These are phyloP conservation scores for Drosophila pachea DNA, from an alignment of 1,140 invertebrate species.

Conservation along the genomic window DNA sequence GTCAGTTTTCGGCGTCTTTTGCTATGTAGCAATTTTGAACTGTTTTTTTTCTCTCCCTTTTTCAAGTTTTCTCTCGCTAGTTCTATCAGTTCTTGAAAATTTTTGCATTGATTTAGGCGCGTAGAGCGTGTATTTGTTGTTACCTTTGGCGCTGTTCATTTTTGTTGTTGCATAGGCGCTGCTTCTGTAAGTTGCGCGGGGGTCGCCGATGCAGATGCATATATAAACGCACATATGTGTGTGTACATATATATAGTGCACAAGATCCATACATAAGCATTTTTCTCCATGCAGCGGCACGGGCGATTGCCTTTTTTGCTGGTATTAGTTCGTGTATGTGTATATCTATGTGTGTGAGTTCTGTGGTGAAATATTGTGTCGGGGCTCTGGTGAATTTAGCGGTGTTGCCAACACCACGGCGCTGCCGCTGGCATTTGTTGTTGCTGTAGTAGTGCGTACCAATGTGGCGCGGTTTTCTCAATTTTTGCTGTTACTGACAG, in stretches of 20 bases:
- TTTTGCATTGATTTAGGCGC: conserved; percentile 37
- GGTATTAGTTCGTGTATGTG: conserved; percentile 23
- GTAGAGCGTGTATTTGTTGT: conserved; percentile 26
- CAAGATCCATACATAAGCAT: conserved; percentile 38
- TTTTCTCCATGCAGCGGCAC: conserved; percentile 70
- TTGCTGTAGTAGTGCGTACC: conserved; percentile 37
- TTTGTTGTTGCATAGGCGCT: conserved; percentile 32
- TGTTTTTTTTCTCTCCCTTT: conserved; percentile 17
- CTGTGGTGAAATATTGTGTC: conserved; percentile 33
- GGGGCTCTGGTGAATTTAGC: conserved; percentile 51
- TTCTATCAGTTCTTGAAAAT: conserved; percentile 21
- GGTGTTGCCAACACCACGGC: conserved; percentile 66
- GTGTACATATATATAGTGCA: conserved; percentile 22
- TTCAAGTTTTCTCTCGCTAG: conserved; percentile 4
- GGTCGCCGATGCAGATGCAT: conserved; percentile 32
- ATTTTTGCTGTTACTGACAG: conserved; percentile 36
- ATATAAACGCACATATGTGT: conserved; percentile 1
- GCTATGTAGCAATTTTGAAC: conserved; percentile 26
- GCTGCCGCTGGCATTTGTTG: conserved; percentile 43
- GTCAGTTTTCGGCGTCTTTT: conserved; percentile 60
- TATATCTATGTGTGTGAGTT: conserved; percentile 20
- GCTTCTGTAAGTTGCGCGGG: conserved; percentile 18
- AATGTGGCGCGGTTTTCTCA: conserved; percentile 49
- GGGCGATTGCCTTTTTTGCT: conserved; percentile 45
- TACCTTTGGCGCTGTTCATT: conserved; percentile 12